Base-by-base conservation (phyloP, 2,797 vertebrate species). In the Agapornis canus region DNA sequence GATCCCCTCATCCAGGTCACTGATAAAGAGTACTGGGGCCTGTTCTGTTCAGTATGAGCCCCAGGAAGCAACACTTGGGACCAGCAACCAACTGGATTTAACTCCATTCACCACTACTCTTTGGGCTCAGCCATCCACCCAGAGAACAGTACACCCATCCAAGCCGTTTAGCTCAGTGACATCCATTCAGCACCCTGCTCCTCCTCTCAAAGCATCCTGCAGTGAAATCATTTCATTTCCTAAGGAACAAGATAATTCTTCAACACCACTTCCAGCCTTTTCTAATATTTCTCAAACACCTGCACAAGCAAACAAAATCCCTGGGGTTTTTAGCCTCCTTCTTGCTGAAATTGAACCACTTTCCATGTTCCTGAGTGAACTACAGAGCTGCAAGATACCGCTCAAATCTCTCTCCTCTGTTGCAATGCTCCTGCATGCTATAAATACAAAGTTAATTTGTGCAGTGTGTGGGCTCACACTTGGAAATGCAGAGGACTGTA, bases 371-470 rank as follows among this genome's bases (percentile, higher is more conserved):
- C 56, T 35, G 40, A 90, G 66, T 60, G 66, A 75, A 79, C 42
- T n/a, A 52, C 12, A 86, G 68, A 91, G 64, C 72, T 70, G 65
- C 47, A 79, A 76, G 94, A 76, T 79, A 91, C 66, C 3, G 9
- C 88, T 66, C 77, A 86, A 93, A 71, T 45, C 13, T 83, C 49
- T 63, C 59, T 79, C 29, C 37, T 56, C 57, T 66, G 39, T 78
- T 78, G 82, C 93, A 95, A 70, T 43, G 82, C 84, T 93, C 86
- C 69, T 81, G 69, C 63, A 42, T 35, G 76, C 92, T 95, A 93
- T 88, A 94, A 93, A 94, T 92, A 91, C 61, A 60, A 65, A 90
- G 69, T 69, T 87, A 93, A 90, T 94, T 59, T 94, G 91, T 96
- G 94, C 89, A 86, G 52, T 64, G 87, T 94, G 92, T 91, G 80